phyloP scores from a whole-genome alignment of 1,140 invertebrate genomes.

The Samia ricini region DNA sequence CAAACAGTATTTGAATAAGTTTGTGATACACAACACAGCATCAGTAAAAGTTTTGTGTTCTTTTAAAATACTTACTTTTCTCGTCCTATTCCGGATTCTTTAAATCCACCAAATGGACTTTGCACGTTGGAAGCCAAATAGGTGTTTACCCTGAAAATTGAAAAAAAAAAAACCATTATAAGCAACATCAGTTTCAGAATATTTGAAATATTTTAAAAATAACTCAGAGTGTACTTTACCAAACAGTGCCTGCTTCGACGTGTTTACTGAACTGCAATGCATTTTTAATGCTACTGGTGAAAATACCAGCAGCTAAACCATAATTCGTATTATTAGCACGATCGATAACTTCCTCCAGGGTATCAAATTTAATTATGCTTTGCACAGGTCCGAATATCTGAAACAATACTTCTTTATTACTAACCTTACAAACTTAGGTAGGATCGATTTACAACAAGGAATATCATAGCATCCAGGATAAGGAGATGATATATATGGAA shows the following conservation, averaged over 20 bases:
- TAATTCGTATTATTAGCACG: slow-evolving; percentile 92
- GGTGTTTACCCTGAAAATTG: slow-evolving; percentile 83
- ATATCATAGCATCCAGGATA: too few relatives aligned
- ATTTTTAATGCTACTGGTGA: slow-evolving; percentile 91
- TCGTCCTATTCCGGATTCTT: slow-evolving; percentile 17
- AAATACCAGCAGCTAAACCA: slow-evolving; percentile 92
- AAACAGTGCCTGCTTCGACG: slow-evolving; percentile 94
- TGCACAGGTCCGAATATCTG: slow-evolving; percentile 94
- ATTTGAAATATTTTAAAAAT: background rate
- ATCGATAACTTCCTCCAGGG: slow-evolving; percentile 93
- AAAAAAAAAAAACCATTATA: background rate
- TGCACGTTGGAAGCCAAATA: slow-evolving; percentile 79
- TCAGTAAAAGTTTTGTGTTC: too few relatives aligned
- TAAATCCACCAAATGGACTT: slow-evolving; percentile 86
- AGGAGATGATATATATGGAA: too few relatives aligned
- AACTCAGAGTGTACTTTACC: slow-evolving; percentile 70
- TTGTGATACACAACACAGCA: too few relatives aligned
- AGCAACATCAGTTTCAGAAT: background rate
- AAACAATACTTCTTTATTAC: background rate
- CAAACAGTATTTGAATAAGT: too few relatives aligned
- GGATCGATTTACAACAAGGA: too few relatives aligned
- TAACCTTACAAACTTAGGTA: too few relatives aligned
- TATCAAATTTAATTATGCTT: slow-evolving; percentile 92
- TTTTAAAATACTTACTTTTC: slow-evolving; percentile 19
- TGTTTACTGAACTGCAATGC: slow-evolving; percentile 88